phyloP scores from a whole-genome alignment of 2,113 vertebrate species.

The Cynoglossus semilaevis region DNA sequence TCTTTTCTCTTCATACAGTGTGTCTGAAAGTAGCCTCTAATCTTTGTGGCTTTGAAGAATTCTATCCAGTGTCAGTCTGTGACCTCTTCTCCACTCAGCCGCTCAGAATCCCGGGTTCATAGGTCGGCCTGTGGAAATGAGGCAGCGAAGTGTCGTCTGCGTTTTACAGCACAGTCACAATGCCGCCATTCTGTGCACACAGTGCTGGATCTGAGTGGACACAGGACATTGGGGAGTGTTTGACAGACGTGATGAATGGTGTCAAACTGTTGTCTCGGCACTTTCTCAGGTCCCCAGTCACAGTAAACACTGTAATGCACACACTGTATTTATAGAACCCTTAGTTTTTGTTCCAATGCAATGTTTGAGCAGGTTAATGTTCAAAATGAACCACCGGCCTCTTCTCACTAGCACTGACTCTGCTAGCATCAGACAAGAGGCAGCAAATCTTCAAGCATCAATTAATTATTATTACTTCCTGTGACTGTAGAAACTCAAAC shows the following conservation, averaged over 20 bases:
- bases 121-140: constrained; percentile 64
- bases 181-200: constrained; percentile 54
- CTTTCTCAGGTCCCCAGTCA: too few species aligned
- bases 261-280: neutral
- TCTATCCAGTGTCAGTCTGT: constrained; percentile 67
- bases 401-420: too few species aligned
- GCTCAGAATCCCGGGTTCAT: constrained; percentile 64
- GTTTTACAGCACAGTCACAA: constrained; percentile 61
- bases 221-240: constrained; percentile 9
- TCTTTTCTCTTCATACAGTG: constrained; percentile 36
- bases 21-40: constrained; percentile 68
- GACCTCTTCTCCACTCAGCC: constrained; percentile 57
- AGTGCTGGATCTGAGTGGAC: constrained; percentile 7
- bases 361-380: too few species aligned
- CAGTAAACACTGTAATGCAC: too few species aligned
- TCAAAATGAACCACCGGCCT: too few species aligned
- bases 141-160: constrained; percentile 51
- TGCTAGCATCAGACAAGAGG: too few species aligned
- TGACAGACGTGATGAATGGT: constrained; percentile 16
- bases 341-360: too few species aligned
- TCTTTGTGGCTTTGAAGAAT: constrained; percentile 66
- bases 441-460: too few species aligned
- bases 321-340: too few species aligned
- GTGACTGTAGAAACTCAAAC: too few species aligned
- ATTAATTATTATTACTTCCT: too few species aligned